Conservation (phyloP, 2,113 vertebrate genomes). For the Cacatua alba region DNA sequence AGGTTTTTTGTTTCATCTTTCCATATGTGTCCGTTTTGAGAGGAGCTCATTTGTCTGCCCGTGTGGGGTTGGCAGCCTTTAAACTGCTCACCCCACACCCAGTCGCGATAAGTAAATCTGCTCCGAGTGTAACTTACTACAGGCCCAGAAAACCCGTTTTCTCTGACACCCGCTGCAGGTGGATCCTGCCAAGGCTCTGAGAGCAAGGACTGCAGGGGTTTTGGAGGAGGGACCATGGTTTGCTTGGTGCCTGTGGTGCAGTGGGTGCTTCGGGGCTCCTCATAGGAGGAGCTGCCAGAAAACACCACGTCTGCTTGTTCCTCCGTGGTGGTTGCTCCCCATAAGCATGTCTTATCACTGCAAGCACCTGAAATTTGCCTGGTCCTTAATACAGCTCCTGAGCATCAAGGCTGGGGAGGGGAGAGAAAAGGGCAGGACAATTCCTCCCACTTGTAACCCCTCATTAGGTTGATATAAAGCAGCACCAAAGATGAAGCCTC, state of each 20-base stretch:
- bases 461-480: not conserved
- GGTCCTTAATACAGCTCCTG: accelerated
- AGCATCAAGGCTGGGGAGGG: accelerated
- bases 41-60: accelerated
- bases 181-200: not conserved
- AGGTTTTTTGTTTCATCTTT: accelerated
- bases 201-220: not conserved
- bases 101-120: not conserved
- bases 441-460: not conserved
- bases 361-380: accelerated
- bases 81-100: not conserved
- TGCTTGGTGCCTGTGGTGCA: accelerated
- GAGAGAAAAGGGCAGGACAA: not conserved
- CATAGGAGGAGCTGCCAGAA: accelerated
- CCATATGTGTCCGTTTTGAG: accelerated
- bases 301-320: accelerated
- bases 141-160: not conserved
- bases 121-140: accelerated
- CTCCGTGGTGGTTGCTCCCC: not conserved
- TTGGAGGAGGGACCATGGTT: not conserved
- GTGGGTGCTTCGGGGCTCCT: not conserved
- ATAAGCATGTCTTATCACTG: accelerated
- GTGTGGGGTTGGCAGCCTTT: not conserved
- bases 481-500: not conserved
- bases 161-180: not conserved